Evolutionary conservation across 1,140 invertebrate genomes (phyloP).

Genomic region (Ostrea denselamellosa): DNA sequence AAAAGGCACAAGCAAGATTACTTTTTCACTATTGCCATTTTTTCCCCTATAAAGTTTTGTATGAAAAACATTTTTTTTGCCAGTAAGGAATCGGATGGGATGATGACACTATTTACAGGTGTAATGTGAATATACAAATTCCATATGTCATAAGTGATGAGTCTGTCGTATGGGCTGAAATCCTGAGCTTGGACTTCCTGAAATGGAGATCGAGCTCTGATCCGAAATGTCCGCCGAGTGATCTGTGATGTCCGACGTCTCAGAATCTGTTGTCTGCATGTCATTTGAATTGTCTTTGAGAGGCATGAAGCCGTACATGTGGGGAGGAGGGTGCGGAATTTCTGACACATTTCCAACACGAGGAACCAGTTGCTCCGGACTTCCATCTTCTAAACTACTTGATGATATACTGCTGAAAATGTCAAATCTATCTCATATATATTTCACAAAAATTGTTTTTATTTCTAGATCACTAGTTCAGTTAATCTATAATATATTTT

Average conservation of each 20-base stretch:
- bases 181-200: slow-evolving; percentile 49
- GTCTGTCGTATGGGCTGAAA: slow-evolving; percentile 57
- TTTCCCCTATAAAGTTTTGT: too few species aligned
- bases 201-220: slow-evolving; percentile 50
- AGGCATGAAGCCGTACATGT: slow-evolving; percentile 68
- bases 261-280: slow-evolving; percentile 72
- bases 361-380: slow-evolving; percentile 70
- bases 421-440: background rate
- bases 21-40: too few species aligned
- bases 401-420: slow-evolving; percentile 66
- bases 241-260: slow-evolving; percentile 66
- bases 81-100: too few species aligned
- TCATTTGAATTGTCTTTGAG: slow-evolving; percentile 56
- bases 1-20: too few species aligned
- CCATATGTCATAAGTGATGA: slow-evolving; percentile 48
- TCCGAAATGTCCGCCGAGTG: slow-evolving; percentile 65
- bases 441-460: background rate
- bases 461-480: too few species aligned
- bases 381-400: slow-evolving; percentile 70
- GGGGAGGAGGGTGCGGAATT: slow-evolving; percentile 50
- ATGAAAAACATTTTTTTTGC: too few species aligned
- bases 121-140: background rate
- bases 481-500: too few species aligned
- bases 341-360: slow-evolving; percentile 50
- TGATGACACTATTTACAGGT: too few species aligned